Evolutionary conservation across 2,888 invertebrate genomes (phyloP).

Genomic region (Athripsodes cinereus): DNA sequence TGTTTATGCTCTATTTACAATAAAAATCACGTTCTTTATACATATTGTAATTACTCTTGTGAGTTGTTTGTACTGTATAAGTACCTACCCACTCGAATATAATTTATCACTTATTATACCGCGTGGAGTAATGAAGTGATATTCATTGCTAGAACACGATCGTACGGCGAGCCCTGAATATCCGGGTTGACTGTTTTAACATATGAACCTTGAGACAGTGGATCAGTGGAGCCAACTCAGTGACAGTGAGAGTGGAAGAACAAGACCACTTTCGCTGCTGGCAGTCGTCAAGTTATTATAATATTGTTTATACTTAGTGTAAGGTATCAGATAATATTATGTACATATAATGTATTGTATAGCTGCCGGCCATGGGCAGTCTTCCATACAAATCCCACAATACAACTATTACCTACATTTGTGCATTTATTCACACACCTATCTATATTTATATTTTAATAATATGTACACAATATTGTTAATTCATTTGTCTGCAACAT

Average conservation of each 20-base stretch:
- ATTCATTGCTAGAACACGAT: background rate
- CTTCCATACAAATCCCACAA: background rate
- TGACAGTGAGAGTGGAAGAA: constrained; percentile 17
- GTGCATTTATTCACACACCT: background rate
- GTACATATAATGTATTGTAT: background rate
- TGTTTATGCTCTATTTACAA: too few relatives aligned
- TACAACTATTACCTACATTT: background rate
- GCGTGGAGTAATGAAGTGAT: background rate
- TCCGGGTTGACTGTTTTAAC: background rate
- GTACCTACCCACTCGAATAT: too few relatives aligned
- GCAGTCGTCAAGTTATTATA: background rate
- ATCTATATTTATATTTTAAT: too few relatives aligned
- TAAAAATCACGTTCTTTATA: too few relatives aligned
- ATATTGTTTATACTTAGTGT: background rate
- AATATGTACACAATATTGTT: too few relatives aligned
- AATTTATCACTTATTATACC: too few relatives aligned
- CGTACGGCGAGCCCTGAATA: background rate
- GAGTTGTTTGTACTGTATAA: too few relatives aligned
- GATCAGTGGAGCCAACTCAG: background rate
- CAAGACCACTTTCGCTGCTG: constrained; percentile 1
- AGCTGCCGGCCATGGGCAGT: constrained; percentile 13
- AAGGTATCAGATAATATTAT: background rate
- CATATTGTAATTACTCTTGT: too few relatives aligned
- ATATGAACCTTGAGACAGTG: background rate
- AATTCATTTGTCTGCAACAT: too few relatives aligned